A percentile compares a stretch with the other conserved stretches of the same genome.
phyloP scores from a whole-genome alignment of 2,888 invertebrate species.

The Drepana falcataria region DNA sequence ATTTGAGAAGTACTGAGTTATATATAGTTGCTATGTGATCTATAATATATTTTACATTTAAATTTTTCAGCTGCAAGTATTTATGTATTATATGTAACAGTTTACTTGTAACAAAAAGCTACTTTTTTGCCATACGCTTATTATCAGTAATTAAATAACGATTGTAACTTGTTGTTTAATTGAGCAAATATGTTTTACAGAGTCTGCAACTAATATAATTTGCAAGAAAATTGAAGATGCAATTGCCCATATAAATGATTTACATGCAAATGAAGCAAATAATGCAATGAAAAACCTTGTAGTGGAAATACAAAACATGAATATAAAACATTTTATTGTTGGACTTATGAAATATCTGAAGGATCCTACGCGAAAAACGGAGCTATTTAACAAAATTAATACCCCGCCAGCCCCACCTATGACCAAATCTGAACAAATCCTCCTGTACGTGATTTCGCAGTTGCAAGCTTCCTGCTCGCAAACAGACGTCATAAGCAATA shows the following conservation, averaged over 20 bases:
- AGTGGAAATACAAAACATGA: slow-evolving; percentile 34
- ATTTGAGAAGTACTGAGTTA: background rate
- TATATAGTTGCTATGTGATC: background rate
- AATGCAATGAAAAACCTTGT: slow-evolving; percentile 42
- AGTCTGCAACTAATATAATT: slow-evolving; percentile 26
- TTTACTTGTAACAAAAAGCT: no score
- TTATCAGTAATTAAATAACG: no score
- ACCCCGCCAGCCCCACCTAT: slow-evolving; percentile 49
- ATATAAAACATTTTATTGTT: slow-evolving; percentile 38
- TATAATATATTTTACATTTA: background rate
- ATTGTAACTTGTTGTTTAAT: no score
- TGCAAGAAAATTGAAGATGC: slow-evolving; percentile 38
- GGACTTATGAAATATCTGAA: slow-evolving; percentile 50
- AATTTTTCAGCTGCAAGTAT: no score
- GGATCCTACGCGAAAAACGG: slow-evolving; percentile 46
- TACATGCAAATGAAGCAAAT: slow-evolving; percentile 30
- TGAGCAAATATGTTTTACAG: slow-evolving; percentile 33
- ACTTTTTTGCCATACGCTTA: no score
- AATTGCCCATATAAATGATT: slow-evolving; percentile 32
- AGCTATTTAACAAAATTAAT: slow-evolving; percentile 40
- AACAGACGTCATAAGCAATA: slow-evolving; percentile 33
- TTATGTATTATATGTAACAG: no score
- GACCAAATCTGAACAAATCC: slow-evolving; percentile 58
- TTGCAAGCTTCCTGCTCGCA: slow-evolving; percentile 27
- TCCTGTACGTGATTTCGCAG: slow-evolving; percentile 47